phyloP scores from a whole-genome alignment of 2,797 vertebrate species.

The Florisuga fusca region DNA sequence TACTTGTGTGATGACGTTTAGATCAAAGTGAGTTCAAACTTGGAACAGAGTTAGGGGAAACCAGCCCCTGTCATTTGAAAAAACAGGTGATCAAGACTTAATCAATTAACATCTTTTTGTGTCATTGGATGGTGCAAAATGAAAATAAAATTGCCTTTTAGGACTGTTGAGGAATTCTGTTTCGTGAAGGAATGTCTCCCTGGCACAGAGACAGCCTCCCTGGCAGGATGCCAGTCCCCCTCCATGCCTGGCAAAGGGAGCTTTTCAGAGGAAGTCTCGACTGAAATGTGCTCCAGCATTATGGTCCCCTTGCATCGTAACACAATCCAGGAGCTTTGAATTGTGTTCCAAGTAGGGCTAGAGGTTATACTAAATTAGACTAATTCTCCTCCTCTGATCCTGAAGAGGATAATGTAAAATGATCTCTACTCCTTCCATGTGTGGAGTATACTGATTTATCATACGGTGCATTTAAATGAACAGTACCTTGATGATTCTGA shows the following conservation, averaged over 20 bases:
- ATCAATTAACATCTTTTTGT: background rate
- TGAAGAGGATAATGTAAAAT: background rate
- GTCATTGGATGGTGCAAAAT: background rate
- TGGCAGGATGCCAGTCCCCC: background rate
- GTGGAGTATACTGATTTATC: background rate
- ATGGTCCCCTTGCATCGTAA: background rate
- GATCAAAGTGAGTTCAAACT: background rate
- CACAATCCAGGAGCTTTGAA: background rate
- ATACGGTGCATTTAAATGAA: background rate
- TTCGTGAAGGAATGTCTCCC: constrained; percentile 3
- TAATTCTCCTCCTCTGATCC: background rate
- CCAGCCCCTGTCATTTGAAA: background rate
- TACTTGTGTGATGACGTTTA: background rate
- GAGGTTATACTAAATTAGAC: background rate
- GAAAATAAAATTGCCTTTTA: constrained; percentile 14
- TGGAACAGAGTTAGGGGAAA: background rate
- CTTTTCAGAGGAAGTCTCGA: background rate
- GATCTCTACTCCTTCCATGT: background rate
- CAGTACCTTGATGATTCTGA: background rate
- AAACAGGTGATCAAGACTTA: background rate
- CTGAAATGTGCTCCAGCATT: background rate
- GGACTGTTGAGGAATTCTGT: background rate
- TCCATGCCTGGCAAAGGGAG: constrained; percentile 12
- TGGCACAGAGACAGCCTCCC: background rate
- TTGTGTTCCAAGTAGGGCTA: background rate